Conservation (phyloP, 1,140 invertebrate genomes). For the Macrotrachela quadricornifera region DNA sequence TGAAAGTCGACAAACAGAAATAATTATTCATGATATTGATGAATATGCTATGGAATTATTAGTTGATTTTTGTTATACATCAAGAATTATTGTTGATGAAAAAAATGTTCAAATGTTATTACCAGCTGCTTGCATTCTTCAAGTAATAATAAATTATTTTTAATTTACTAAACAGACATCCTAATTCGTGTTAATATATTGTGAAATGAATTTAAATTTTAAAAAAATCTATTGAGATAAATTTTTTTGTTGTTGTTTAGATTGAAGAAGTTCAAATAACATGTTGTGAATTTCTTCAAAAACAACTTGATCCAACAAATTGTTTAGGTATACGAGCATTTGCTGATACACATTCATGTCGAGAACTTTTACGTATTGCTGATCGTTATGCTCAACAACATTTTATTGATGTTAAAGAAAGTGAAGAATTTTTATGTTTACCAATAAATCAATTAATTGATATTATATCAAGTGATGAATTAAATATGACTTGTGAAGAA, state of each 20-base stretch:
- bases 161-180: too few species aligned
- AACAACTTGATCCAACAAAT: conserved; percentile 87
- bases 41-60: conserved; percentile 88
- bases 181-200: too few species aligned
- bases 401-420: conserved; percentile 87
- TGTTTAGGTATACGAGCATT: conserved; percentile 93
- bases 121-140: conserved; percentile 80
- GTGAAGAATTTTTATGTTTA: conserved; percentile 83
- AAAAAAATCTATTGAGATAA: too few species aligned
- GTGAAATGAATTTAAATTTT: too few species aligned
- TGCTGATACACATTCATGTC: conserved; percentile 89
- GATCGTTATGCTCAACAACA: conserved; percentile 96
- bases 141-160: conserved; percentile 34
- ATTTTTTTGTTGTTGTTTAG: too few species aligned
- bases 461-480: conserved; percentile 86
- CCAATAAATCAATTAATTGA: conserved; percentile 83
- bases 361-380: conserved; percentile 73
- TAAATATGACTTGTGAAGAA: conserved; percentile 87
- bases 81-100: conserved; percentile 90
- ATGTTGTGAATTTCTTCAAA: conserved; percentile 90
- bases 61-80: conserved; percentile 95
- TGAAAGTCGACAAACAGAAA: conserved; percentile 89
- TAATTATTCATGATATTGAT: conserved; percentile 87
- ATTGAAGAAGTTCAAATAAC: conserved; percentile 41
- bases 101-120: conserved; percentile 87